Evolutionary conservation across 2,797 vertebrate genomes (phyloP), one percentile per base, ranked within the genome.

Genomic region (Rallus crepitans): DNA sequence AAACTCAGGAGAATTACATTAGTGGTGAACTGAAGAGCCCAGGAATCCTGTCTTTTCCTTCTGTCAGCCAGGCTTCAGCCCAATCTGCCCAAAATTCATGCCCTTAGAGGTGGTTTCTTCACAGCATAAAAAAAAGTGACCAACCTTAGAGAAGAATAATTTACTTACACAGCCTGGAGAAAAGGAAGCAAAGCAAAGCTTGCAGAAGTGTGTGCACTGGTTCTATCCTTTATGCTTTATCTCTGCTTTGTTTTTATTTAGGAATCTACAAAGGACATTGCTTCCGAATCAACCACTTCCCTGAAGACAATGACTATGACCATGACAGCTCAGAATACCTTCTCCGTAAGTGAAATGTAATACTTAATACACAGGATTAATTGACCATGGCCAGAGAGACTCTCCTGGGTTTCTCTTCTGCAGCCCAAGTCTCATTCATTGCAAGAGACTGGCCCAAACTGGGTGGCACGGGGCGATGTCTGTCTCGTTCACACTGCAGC

Each of bases 261-360:
- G 99, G 99, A 93, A 98, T 99, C 97, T 99, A 99, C 97, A 99
- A 98, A 98, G 99, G 99, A 95, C 99, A 98, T 97, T 99, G 99
- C 95, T 99, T 99, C 98, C 98, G 99, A 97, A 99, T 99, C 98
- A 99, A 99, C 98, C 99, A 99, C 95, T 99, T 99, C 97, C 99
- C 99, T n/a, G 99, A 99, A 78, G 99, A 99, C 98, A 99, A 99
- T 6, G 99, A 99, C 97, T 99, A 99, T 0, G 99, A 99, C 97
- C 99, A 99, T 0, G 99, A 99, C 98, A 99, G 99, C 98, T 99
- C 99, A 0, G 99, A 99, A 95, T 99, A 99, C 97, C 99, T 99
- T 96, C 98, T 99, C 95, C 99, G 99, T 99, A 98, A 99, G 99
- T 99, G 64, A 45, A 4, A 50, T 65, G 6, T 7, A 42, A 35